phyloP scores from a whole-genome alignment of 2,888 invertebrate species.

The Trachelus iudaicus region DNA sequence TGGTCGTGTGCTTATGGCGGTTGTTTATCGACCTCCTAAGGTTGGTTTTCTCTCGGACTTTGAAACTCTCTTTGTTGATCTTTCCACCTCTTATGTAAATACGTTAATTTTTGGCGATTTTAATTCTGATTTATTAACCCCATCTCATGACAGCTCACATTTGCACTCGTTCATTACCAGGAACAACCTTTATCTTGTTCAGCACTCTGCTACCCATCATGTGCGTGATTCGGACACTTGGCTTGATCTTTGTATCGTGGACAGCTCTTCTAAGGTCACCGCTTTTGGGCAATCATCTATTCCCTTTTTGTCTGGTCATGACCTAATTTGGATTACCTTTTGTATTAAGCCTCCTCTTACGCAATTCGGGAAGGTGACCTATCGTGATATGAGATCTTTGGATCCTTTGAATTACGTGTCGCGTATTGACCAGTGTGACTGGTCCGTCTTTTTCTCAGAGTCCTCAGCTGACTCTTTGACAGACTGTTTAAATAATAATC shows the following conservation, averaged over 20 bases:
- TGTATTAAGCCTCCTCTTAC: no score
- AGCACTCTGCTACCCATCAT: slow-evolving; percentile 3
- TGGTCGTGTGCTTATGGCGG: not conserved
- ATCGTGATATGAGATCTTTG: no score
- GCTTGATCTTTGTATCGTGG: not conserved
- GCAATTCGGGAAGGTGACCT: no score
- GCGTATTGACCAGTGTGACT: no score
- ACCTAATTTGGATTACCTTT: not conserved
- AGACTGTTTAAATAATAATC: no score
- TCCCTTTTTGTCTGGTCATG: slow-evolving; percentile 1
- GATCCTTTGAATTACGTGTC: no score
- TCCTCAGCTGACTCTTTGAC: no score
- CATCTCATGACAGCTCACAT: not conserved
- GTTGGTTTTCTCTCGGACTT: not conserved
- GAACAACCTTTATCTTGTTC: not conserved
- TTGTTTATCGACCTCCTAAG: slow-evolving; percentile 10
- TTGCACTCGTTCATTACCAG: not conserved
- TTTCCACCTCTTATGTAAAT: not conserved
- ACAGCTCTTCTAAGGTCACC: no score
- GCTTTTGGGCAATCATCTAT: not conserved
- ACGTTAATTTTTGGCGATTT: not conserved
- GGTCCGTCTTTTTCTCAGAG: no score
- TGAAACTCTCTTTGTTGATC: not conserved
- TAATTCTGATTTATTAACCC: not conserved
- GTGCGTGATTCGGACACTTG: not conserved